Percentiles rank a stretch among this genome's conserved stretches.
phyloP scores from a whole-genome alignment of 1,140 invertebrate genomes.

The Drosophila equinoxialis region DNA sequence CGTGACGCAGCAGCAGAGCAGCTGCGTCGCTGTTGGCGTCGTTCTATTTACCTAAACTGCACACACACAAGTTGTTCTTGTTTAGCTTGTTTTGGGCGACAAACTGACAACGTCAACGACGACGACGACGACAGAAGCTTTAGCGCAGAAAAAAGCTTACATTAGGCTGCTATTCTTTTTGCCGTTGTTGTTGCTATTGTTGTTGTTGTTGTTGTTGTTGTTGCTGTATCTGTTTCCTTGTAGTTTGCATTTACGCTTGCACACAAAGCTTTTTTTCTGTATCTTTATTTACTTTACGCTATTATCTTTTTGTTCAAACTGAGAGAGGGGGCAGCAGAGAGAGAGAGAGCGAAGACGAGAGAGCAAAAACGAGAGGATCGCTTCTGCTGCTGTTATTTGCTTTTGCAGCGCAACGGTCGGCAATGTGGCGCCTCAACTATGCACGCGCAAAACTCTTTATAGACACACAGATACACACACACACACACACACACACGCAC shows the following conservation, averaged over 20 bases:
- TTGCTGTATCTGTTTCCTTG: slow-evolving; percentile 22
- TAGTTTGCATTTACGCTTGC: slow-evolving; percentile 55
- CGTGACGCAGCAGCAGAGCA: slow-evolving; percentile 30
- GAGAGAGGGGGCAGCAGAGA: not conserved
- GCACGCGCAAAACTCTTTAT: slow-evolving; percentile 27
- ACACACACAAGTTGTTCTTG: slow-evolving; percentile 38
- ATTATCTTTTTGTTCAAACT: not conserved
- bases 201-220: slow-evolving; percentile 12
- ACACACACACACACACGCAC: not conserved
- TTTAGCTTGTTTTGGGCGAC: slow-evolving; percentile 15
- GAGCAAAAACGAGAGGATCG: not conserved
- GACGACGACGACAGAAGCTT: slow-evolving; percentile 29
- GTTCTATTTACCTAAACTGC: slow-evolving; percentile 58
- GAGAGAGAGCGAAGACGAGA: not conserved
- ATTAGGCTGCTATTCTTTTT: slow-evolving; percentile 52
- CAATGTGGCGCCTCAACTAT: slow-evolving; percentile 52
- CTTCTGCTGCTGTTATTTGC: slow-evolving; percentile 35
- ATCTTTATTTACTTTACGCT: slow-evolving; percentile 22
- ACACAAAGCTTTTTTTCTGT: slow-evolving; percentile 36
- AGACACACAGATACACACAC: slow-evolving; percentile 17
- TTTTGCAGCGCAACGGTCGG: slow-evolving; percentile 40
- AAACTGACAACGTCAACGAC: too few species aligned
- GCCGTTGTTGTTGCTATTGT: slow-evolving; percentile 17
- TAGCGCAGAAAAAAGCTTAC: slow-evolving; percentile 53
- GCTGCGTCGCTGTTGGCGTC: slow-evolving; percentile 25